Conservation (phyloP, 2,113 vertebrate species). For the Rhynchomys soricoides region DNA sequence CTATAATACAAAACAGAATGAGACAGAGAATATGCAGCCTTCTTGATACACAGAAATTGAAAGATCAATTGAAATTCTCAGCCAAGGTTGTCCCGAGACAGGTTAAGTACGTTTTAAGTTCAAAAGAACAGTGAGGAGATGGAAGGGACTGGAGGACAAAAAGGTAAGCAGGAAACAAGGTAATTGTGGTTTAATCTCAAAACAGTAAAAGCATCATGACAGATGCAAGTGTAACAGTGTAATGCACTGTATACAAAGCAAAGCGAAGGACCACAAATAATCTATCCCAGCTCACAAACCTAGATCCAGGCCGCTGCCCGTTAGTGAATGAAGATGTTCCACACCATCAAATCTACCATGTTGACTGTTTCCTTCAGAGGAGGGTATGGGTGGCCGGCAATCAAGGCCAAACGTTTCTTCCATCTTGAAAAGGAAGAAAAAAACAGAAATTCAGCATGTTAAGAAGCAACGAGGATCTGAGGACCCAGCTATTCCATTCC, state of each 20-base stretch:
- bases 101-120: constrained; percentile 27
- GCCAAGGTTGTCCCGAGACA: neutral
- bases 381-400: constrained; percentile 28
- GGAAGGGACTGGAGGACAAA: neutral
- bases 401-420: constrained; percentile 74
- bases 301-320: constrained; percentile 68
- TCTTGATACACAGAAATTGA: constrained; percentile 12
- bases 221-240: neutral
- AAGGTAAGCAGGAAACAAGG: neutral
- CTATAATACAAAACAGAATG: constrained; percentile 26
- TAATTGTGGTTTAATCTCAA: neutral
- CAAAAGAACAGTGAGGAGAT: neutral
- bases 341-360: constrained; percentile 69
- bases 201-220: neutral
- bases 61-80: constrained; percentile 2
- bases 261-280: neutral
- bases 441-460: constrained; percentile 62
- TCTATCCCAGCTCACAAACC: constrained; percentile 79
- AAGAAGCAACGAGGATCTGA: neutral
- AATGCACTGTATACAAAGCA: neutral
- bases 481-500: too few species aligned
- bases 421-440: constrained; percentile 77
- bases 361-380: constrained; percentile 62
- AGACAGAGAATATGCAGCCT: neutral
- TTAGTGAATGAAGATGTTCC: constrained; percentile 70